Evolutionary conservation across 1,140 invertebrate species (phyloP).

Genomic region (Leguminivora glycinivorella): DNA sequence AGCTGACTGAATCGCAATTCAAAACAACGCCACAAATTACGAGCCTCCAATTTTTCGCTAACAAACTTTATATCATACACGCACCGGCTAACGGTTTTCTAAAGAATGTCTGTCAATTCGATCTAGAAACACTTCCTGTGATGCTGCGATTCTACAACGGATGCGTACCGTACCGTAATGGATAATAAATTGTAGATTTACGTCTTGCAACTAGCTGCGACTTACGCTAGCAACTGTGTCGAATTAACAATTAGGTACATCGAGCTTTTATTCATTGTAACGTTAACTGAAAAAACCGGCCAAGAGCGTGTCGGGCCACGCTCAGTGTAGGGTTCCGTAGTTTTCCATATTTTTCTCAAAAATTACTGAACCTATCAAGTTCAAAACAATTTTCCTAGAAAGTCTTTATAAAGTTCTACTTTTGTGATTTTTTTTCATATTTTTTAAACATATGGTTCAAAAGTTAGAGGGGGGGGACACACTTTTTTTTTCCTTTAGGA

Average conservation of each 20-base stretch:
- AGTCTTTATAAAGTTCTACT: too few species aligned
- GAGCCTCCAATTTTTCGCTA: slow-evolving; percentile 64
- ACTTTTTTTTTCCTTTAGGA: too few species aligned
- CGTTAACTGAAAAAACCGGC: slow-evolving; percentile 46
- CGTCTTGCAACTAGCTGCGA: slow-evolving; percentile 64
- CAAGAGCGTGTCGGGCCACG: too few species aligned
- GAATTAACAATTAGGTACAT: slow-evolving; percentile 66
- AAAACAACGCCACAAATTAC: slow-evolving; percentile 66
- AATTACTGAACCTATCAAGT: too few species aligned
- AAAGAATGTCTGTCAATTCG: slow-evolving; percentile 32
- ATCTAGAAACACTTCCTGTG: slow-evolving; percentile 51
- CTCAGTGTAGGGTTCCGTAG: too few species aligned
- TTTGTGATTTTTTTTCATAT: too few species aligned
- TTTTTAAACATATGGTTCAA: too few species aligned
- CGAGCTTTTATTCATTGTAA: slow-evolving; percentile 50
- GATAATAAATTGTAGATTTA: slow-evolving; percentile 71
- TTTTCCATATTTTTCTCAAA: too few species aligned
- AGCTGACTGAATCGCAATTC: slow-evolving; percentile 74
- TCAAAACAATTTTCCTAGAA: too few species aligned
- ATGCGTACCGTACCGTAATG: slow-evolving; percentile 53
- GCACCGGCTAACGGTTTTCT: slow-evolving; percentile 41
- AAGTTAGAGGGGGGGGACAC: too few species aligned
- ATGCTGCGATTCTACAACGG: slow-evolving; percentile 36
- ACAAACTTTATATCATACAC: slow-evolving; percentile 40
- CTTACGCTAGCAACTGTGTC: slow-evolving; percentile 69